phyloP scores from a whole-genome alignment of 2,888 invertebrate species.

The Cantharis flavilabris region DNA sequence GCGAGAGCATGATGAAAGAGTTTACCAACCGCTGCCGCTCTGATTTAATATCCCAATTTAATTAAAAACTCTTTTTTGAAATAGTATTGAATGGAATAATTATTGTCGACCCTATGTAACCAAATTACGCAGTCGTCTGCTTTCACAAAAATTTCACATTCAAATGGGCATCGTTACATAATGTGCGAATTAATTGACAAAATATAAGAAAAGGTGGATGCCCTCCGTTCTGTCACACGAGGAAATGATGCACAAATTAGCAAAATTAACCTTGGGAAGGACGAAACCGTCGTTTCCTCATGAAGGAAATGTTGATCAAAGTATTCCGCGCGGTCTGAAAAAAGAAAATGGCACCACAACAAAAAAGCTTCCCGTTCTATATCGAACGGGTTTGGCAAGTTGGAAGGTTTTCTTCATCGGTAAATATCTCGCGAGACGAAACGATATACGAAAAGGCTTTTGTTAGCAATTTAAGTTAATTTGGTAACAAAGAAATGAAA shows the following conservation, averaged over 20 bases:
- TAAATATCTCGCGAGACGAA: background rate
- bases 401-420: background rate
- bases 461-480: background rate
- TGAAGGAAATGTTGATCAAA: background rate
- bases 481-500: background rate
- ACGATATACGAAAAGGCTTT: background rate
- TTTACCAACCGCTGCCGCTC: slow-evolving; percentile 32
- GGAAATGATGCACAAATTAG: background rate
- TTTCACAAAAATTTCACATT: slow-evolving; percentile 22
- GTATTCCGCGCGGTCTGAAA: background rate
- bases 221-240: background rate
- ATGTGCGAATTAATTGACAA: slow-evolving; percentile 3
- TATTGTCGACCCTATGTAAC: background rate
- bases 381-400: background rate
- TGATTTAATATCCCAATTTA: slow-evolving; percentile 8
- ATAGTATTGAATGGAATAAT: background rate
- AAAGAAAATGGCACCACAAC: background rate
- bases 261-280: background rate
- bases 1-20: slow-evolving; percentile 40
- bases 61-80: background rate
- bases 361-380: background rate
- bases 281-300: background rate
- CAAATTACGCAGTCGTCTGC: background rate
- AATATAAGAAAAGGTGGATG: background rate
- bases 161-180: slow-evolving; percentile 20